phyloP scores from a whole-genome alignment of 2,113 vertebrate genomes.

The Cochlearius cochlearius region DNA sequence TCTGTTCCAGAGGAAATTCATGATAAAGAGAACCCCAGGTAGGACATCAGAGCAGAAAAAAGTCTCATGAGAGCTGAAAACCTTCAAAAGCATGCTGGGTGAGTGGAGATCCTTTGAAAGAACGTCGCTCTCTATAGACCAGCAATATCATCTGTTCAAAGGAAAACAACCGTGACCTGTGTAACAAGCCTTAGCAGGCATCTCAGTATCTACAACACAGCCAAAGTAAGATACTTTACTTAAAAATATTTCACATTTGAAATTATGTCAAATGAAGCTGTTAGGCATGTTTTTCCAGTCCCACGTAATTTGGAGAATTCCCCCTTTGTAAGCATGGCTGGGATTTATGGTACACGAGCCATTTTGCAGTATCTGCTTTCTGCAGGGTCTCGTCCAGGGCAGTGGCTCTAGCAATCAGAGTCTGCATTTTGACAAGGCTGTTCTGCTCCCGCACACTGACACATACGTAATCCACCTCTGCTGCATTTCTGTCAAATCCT shows the following conservation, averaged over 20 bases:
- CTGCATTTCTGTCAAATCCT: not conserved
- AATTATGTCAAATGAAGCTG: not conserved
- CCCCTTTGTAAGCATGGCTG: not conserved
- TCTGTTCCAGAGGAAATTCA: not conserved
- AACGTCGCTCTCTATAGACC: not conserved
- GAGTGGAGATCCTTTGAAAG: not conserved
- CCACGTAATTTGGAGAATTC: not conserved
- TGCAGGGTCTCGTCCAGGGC: not conserved
- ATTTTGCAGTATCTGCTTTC: not conserved
- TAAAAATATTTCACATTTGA: not conserved
- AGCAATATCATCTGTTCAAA: not conserved
- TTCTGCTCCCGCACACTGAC: not conserved
- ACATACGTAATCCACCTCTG: not conserved
- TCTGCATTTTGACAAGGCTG: not conserved
- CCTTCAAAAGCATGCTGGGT: not conserved
- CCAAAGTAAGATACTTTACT: not conserved
- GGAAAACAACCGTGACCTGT: not conserved
- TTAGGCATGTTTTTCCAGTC: not conserved
- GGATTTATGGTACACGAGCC: not conserved
- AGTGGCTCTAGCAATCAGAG: not conserved
- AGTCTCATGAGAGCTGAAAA: not conserved
- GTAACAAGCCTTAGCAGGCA: not conserved
- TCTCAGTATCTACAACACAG: not conserved
- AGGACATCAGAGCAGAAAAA: not conserved
- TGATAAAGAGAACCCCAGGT: not conserved